Evolutionary conservation across 2,113 vertebrate species (phyloP).

Genomic region (Thalassarche chlororhynchos): DNA sequence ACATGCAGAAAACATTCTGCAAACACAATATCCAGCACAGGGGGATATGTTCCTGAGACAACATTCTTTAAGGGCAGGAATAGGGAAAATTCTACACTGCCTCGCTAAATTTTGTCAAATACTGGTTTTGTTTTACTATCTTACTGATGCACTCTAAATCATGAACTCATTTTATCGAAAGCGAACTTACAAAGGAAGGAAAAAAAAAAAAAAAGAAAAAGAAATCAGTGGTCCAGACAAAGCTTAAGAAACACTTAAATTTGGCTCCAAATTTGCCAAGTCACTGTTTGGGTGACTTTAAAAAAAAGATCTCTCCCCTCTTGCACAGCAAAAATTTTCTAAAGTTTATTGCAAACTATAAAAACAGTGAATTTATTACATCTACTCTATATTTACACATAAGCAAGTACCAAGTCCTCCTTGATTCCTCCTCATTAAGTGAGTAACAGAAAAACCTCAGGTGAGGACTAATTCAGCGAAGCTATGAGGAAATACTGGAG

Average conservation of each 20-base stretch:
- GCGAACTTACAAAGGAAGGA: background rate
- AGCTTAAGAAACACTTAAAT: background rate
- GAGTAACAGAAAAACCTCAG: background rate
- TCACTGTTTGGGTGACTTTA: background rate
- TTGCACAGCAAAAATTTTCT: background rate
- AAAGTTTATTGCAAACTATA: background rate
- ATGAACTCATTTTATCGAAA: background rate
- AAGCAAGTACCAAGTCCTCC: background rate
- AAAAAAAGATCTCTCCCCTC: background rate
- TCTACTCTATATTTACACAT: background rate
- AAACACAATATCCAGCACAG: background rate
- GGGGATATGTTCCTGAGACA: background rate
- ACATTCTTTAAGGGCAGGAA: background rate
- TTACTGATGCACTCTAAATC: background rate
- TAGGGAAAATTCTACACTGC: background rate
- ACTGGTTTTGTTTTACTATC: background rate
- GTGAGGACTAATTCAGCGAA: background rate
- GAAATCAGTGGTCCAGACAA: background rate
- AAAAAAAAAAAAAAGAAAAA: background rate
- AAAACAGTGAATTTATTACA: background rate
- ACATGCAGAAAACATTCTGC: background rate
- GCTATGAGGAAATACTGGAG: background rate
- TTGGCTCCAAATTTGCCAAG: background rate
- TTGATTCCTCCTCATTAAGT: background rate
- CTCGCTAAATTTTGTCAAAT: background rate